Percentiles rank a stretch among this genome's conserved stretches.
phyloP scores from a whole-genome alignment of 2,797 vertebrate species.

The Hylomyscus alleni region DNA sequence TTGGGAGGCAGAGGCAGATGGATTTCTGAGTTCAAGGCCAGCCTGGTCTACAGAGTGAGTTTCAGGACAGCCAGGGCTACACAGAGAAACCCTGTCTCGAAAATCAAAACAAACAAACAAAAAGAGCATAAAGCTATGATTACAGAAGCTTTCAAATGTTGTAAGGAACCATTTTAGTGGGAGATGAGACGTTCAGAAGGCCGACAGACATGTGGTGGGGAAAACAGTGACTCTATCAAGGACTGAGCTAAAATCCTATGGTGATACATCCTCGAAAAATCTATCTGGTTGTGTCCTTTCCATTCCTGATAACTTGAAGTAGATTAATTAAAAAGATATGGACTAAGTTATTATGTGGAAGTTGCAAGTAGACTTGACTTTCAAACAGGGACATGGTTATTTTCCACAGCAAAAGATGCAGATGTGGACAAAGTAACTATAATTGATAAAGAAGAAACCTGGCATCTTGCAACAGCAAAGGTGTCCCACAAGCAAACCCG shows the following conservation, averaged over 20 bases:
- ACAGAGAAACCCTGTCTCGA: too few relatives aligned
- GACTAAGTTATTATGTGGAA: background rate
- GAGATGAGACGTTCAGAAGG: background rate
- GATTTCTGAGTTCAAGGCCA: too few relatives aligned
- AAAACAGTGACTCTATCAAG: background rate
- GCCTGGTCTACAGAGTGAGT: too few relatives aligned
- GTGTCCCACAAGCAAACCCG: background rate
- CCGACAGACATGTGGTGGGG: background rate
- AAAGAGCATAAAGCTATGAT: background rate
- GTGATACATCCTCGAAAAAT: background rate
- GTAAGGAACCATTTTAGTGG: background rate
- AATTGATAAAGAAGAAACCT: background rate
- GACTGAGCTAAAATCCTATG: background rate
- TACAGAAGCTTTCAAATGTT: background rate
- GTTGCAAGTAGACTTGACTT: background rate
- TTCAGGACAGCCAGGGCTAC: too few relatives aligned
- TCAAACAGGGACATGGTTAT: background rate
- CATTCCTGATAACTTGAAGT: background rate
- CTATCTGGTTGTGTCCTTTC: background rate
- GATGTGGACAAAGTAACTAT: background rate
- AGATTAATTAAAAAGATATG: background rate
- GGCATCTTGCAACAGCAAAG: background rate
- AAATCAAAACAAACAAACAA: too few relatives aligned
- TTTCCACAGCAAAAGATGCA: background rate
- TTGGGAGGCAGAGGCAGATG: too few relatives aligned